phyloP scores from a whole-genome alignment of 2,888 invertebrate genomes.

The Calameuta pallipes region DNA sequence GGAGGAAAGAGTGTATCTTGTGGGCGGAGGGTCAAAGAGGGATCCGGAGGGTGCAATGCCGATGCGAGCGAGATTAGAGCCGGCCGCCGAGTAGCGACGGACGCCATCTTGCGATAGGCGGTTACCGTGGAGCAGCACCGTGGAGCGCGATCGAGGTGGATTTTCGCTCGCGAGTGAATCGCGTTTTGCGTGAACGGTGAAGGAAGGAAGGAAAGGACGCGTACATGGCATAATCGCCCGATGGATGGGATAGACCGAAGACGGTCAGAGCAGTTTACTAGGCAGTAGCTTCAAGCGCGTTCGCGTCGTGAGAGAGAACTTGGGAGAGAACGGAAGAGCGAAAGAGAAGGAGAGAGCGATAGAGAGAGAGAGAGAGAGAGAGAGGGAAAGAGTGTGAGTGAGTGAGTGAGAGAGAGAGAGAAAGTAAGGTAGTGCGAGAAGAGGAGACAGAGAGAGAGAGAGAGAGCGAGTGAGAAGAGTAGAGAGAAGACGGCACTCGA shows the following conservation, averaged over 20 bases:
- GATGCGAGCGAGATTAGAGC: slow-evolving; percentile 26
- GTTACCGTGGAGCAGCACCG: slow-evolving; percentile 69
- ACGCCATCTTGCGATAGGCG: slow-evolving; percentile 82
- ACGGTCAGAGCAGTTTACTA: slow-evolving; percentile 28
- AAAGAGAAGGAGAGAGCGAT: slow-evolving; percentile 20
- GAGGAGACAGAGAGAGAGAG: neutral
- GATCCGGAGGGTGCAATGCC: slow-evolving; percentile 6
- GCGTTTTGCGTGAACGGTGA: slow-evolving; percentile 59
- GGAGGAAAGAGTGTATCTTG: slow-evolving; percentile 17
- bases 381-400: slow-evolving; percentile 17
- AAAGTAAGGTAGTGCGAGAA: slow-evolving; percentile 5
- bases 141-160: slow-evolving; percentile 62
- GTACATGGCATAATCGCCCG: slow-evolving; percentile 17
- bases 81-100: slow-evolving; percentile 36
- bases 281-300: slow-evolving; percentile 27
- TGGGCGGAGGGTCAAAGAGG: slow-evolving; percentile 11
- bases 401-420: slow-evolving; percentile 12
- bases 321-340: slow-evolving; percentile 19
- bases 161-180: slow-evolving; percentile 42
- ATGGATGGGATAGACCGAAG: slow-evolving; percentile 33
- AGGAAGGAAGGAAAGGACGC: slow-evolving; percentile 58
- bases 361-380: slow-evolving; percentile 8
- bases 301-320: slow-evolving; percentile 24
- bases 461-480: slow-evolving; percentile 9
- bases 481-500: slow-evolving; percentile 13